These are phyloP conservation scores for Apis dorsata DNA, from an alignment of 1,140 invertebrate genomes.

Conservation along the genomic window DNA sequence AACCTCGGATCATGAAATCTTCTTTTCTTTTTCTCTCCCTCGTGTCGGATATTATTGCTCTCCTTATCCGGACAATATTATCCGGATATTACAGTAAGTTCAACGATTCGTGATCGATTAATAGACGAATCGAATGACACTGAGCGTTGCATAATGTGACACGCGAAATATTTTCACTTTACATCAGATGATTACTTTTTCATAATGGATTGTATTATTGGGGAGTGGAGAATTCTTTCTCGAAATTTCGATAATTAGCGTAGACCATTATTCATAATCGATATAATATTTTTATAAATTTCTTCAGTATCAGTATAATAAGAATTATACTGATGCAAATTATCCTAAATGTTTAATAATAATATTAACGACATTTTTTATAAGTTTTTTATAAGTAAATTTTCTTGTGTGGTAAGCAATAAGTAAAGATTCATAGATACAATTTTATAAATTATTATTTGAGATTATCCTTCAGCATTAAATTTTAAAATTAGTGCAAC, in stretches of 20 bases:
- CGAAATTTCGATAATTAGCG: no score
- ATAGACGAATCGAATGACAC: not conserved
- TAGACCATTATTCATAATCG: no score
- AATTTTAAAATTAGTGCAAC: no score
- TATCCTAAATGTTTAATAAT: no score
- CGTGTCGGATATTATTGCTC: not conserved
- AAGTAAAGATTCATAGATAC: no score
- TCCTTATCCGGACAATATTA: not conserved
- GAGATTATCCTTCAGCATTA: no score
- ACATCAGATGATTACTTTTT: not conserved
- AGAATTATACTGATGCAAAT: no score
- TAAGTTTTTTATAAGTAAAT: not conserved
- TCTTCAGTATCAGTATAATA: no score
- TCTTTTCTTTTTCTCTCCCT: slow-evolving; percentile 4
- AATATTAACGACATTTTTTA: not conserved
- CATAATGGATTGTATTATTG: not conserved
- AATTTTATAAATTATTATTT: no score
- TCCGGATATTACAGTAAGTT: slow-evolving; percentile 7
- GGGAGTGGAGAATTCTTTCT: not conserved
- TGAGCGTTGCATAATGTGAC: not conserved
- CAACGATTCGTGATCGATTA: not conserved
- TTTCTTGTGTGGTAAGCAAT: no score
- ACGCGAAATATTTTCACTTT: not conserved
- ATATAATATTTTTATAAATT: no score
- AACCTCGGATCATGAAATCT: slow-evolving; percentile 1